A percentile compares a stretch with the other conserved stretches of the same genome.
Evolutionary conservation across 2,888 invertebrate species (phyloP).

Genomic region (Caenorhabditis sp.): DNA sequence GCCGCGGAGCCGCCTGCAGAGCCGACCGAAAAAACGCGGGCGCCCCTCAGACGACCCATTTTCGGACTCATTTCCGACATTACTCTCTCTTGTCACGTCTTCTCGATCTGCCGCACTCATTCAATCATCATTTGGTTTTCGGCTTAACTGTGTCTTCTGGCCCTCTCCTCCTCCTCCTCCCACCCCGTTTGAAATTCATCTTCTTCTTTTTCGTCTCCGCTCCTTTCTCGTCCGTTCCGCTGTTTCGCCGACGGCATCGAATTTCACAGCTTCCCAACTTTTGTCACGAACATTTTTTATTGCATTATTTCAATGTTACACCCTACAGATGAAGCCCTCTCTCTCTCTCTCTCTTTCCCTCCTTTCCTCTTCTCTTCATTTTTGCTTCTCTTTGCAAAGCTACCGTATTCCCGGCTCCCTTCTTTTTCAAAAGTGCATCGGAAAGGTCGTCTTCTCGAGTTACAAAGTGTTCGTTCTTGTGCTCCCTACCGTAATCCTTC

Average conservation of each 20-base stretch:
- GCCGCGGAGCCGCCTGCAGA: conserved; percentile 1
- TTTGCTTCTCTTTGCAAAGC: background rate
- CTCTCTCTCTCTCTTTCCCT: too few species aligned
- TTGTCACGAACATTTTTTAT: conserved; percentile 42
- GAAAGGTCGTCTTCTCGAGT: conserved; percentile 17
- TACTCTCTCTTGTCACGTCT: background rate
- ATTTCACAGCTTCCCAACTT: conserved; percentile 47
- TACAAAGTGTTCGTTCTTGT: conserved; percentile 23
- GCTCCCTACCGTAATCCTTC: conserved; percentile 15
- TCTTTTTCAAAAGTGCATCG: background rate
- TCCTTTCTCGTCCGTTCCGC: conserved; percentile 39
- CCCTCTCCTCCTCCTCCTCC: conserved; percentile 26
- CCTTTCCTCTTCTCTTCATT: background rate
- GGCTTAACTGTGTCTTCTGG: conserved; percentile 41
- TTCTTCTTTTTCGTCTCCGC: conserved; percentile 39
- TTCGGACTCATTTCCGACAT: conserved; percentile 46
- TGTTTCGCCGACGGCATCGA: conserved; percentile 38
- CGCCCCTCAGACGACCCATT: conserved; percentile 15
- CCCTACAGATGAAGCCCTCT: background rate
- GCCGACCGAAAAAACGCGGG: conserved; percentile 20
- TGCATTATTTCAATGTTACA: conserved; percentile 21
- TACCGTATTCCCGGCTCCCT: conserved; percentile 8
- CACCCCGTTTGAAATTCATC: conserved; percentile 28
- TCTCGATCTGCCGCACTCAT: conserved; percentile 21
- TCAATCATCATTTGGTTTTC: conserved; percentile 50